Percentiles rank a stretch among this genome's conserved stretches.
Evolutionary conservation across 2,888 invertebrate species (phyloP).

Genomic region (Omphaloscelis lunosa): DNA sequence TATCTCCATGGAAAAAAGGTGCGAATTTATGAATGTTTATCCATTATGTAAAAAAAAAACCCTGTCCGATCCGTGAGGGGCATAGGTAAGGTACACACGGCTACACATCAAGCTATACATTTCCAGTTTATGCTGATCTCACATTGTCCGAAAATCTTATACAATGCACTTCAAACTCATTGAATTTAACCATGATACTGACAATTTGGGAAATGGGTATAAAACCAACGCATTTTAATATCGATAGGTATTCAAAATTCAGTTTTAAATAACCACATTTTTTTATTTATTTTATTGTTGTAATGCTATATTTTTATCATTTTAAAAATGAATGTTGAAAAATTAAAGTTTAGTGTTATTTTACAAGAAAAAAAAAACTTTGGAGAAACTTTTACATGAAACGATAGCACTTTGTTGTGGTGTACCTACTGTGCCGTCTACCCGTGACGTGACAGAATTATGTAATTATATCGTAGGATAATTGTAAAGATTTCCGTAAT

Average conservation of each 20-base stretch:
- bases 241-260: neutral
- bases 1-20: no score
- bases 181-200: no score
- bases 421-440: neutral
- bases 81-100: no score
- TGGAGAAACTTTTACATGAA: neutral
- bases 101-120: no score
- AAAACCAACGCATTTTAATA: neutral
- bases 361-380: no score
- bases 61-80: no score
- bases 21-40: no score
- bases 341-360: no score
- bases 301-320: neutral
- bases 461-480: neutral
- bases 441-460: neutral
- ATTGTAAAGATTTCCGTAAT: neutral
- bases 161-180: no score
- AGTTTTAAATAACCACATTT: neutral
- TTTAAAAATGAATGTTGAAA: neutral
- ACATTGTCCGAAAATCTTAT: no score
- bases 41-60: no score
- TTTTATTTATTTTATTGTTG: neutral
- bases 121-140: no score
- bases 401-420: neutral
- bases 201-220: neutral